phyloP scores from a whole-genome alignment of 2,797 vertebrate genomes.

The Semotilus atromaculatus region DNA sequence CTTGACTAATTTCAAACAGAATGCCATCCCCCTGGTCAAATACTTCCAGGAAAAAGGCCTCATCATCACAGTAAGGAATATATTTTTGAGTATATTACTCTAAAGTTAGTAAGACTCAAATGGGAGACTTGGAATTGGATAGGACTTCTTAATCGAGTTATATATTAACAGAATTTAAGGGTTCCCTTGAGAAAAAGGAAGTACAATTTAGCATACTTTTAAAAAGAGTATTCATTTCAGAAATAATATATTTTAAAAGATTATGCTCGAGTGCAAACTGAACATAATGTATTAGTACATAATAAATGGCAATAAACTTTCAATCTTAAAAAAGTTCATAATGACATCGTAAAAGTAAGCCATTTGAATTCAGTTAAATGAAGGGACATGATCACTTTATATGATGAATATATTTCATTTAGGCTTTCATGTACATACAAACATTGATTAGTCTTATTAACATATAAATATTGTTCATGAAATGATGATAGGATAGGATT shows the following conservation, averaged over 20 bases:
- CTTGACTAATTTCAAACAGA: conserved; percentile 96
- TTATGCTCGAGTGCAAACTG: too few relatives aligned
- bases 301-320: too few relatives aligned
- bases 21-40: conserved; percentile 91
- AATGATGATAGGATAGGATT: background rate
- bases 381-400: background rate
- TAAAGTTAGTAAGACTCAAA: background rate
- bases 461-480: background rate
- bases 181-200: background rate
- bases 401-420: background rate
- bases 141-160: background rate
- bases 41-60: conserved; percentile 97
- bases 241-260: background rate
- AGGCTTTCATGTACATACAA: background rate
- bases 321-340: background rate
- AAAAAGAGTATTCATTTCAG: background rate
- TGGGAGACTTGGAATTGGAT: background rate
- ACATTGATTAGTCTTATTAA: background rate
- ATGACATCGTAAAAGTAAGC: background rate
- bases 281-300: too few relatives aligned
- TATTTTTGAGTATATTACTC: background rate
- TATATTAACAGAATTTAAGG: background rate
- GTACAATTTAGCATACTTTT: background rate
- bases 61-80: conserved; percentile 87
- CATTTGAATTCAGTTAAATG: background rate